Base-by-base conservation (phyloP, 2,797 vertebrate genomes). In the Intellagama lesueurii region DNA sequence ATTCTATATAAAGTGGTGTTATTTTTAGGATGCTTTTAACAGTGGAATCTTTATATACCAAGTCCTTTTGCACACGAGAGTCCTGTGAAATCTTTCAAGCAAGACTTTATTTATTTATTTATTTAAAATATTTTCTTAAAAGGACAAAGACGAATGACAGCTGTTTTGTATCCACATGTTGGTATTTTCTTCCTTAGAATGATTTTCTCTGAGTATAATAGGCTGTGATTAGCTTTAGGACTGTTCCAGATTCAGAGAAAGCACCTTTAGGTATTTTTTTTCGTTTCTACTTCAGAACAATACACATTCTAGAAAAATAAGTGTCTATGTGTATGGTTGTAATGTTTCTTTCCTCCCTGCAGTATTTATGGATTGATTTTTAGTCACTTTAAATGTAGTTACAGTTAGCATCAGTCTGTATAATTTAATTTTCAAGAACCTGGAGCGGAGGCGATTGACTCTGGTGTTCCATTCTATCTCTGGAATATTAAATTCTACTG, bases 381-480 rank as follows among this genome's bases (percentile, higher is more conserved):
- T 14, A 78, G 16, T 72, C 19, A 56, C 24, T 56, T 73, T 35
- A 14, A 32, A 32, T 68, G 11, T 9, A 14, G 66, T 79, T 19
- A 87, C 44, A 87, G 30, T 84, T 32, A 78, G 81, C n/a, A 60
- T 22, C n/a, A 40, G 8, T 24, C 5, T 16, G 49, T 60, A 1
- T 86, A 26, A 76, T 64, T 14, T 88, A 73, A 16, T 82, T 0
- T 73, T 11, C 35, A 81, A 44, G 44, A 66, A 7, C 40, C 89
- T 56, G 52, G 52, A 56, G 52, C 22, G 8, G 40, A 28, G 28
- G 12, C 30, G 4, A 28, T 93, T 86, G 77, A 8, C 6, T 92
- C 22, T 0, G 32, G 14, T 82, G n/a, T 86, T 89, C 9, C 56
- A 52, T 93, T 92, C 89, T 86, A 82, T 90, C 72, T 40, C 26